Conservation (phyloP, 2,113 vertebrate species). For the Sarotherodon lohbergeri region DNA sequence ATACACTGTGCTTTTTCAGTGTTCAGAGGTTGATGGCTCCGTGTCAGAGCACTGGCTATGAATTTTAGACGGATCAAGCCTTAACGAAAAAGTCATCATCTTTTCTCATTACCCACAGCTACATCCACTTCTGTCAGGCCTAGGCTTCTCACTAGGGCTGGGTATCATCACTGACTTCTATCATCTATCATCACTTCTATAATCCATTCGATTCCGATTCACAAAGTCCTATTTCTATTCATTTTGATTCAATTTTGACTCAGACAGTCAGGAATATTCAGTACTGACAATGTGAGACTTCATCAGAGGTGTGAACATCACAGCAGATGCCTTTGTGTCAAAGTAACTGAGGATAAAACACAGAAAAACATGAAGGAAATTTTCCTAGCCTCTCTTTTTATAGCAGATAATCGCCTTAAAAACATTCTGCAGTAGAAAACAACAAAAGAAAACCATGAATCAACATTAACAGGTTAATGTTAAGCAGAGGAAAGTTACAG, state of each 20-base stretch:
- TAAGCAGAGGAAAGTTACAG: not conserved
- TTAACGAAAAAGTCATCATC: not conserved
- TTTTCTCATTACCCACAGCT: not conserved
- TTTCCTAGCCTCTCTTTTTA: not conserved
- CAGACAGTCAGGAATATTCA: not conserved
- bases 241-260: not conserved
- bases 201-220: not conserved
- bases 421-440: not conserved
- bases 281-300: not conserved
- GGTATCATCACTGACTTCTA: not conserved
- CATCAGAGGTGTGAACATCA: not conserved
- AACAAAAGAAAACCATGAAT: not conserved
- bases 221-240: not conserved
- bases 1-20: too few relatives aligned
- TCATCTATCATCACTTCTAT: not conserved
- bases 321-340: not conserved
- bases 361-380: not conserved
- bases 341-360: not conserved
- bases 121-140: not conserved
- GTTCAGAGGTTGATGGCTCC: too few relatives aligned
- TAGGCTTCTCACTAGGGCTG: not conserved
- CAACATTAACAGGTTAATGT: too few relatives aligned
- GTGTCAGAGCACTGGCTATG: too few relatives aligned
- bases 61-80: too few relatives aligned
- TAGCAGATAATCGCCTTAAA: not conserved